phyloP scores from a whole-genome alignment of 2,113 vertebrate species.

The Argyrosomus japonicus region DNA sequence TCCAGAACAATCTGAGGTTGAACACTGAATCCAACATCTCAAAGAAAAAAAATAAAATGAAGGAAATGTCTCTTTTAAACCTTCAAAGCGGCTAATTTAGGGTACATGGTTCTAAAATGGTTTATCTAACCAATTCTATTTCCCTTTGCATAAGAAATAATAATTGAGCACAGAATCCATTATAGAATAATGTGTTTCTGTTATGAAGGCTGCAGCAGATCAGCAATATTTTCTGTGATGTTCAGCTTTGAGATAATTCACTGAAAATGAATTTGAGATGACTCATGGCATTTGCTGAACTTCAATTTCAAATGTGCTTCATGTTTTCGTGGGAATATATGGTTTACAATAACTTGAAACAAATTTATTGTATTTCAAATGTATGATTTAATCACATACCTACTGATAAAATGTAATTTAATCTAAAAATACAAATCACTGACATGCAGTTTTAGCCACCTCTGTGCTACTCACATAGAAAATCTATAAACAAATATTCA shows the following conservation, averaged over 20 bases:
- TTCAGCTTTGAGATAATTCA: conserved; percentile 24
- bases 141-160: conserved; percentile 32
- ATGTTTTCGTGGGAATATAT: not conserved
- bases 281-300: conserved; percentile 18
- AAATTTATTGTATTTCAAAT: too few species aligned
- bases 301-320: not conserved
- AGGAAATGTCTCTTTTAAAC: not conserved
- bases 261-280: conserved; percentile 30
- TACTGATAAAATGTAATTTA: not conserved
- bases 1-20: not conserved
- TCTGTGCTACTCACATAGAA: not conserved
- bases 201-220: conserved; percentile 17
- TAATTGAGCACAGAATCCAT: conserved; percentile 29
- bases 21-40: not conserved
- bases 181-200: conserved; percentile 46
- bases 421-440: not conserved
- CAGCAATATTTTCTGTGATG: conserved; percentile 23
- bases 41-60: not conserved
- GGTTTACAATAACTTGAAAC: not conserved
- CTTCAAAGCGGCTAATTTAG: conserved; percentile 27
- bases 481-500: not conserved
- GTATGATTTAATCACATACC: not conserved
- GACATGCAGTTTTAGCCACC: not conserved
- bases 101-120: conserved; percentile 22
- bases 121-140: conserved; percentile 23